Conservation (phyloP, 1,140 invertebrate genomes). For the Lysiphlebus fabarum region DNA sequence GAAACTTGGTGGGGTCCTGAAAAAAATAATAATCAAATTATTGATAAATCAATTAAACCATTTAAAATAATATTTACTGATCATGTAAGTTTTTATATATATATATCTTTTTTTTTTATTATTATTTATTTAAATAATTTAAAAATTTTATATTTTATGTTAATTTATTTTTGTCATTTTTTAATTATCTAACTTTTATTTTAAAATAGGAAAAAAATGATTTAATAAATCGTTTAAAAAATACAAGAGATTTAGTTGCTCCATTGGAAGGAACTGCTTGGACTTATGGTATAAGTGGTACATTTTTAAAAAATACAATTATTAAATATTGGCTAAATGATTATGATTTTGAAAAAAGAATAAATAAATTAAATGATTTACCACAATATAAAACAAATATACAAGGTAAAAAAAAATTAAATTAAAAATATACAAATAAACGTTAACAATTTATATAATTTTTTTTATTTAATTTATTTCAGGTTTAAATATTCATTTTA, state of each 20-base stretch:
- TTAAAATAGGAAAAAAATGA: constrained; percentile 46
- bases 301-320: constrained; percentile 62
- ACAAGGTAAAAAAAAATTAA: constrained; percentile 58
- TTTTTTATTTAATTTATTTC: constrained; percentile 40
- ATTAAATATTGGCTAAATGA: constrained; percentile 68
- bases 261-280: constrained; percentile 70
- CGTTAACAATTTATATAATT: constrained; percentile 33
- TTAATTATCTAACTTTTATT: background rate
- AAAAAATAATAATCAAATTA: constrained; percentile 23
- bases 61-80: constrained; percentile 56
- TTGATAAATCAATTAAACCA: constrained; percentile 49
- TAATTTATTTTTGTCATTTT: no score
- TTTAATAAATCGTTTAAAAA: constrained; percentile 60
- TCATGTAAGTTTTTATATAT: constrained; percentile 41
- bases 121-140: no score
- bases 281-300: constrained; percentile 74
- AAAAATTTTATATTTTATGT: no score
- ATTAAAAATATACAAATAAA: no score
- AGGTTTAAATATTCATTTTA: constrained; percentile 74
- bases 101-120: no score
- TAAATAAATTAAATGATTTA: constrained; percentile 66
- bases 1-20: constrained; percentile 57
- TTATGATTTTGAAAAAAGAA: constrained; percentile 72
- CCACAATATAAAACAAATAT: constrained; percentile 73
- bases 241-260: constrained; percentile 55